phyloP scores from a whole-genome alignment of 2,113 vertebrate genomes.

The Tychaedon coryphoeus region DNA sequence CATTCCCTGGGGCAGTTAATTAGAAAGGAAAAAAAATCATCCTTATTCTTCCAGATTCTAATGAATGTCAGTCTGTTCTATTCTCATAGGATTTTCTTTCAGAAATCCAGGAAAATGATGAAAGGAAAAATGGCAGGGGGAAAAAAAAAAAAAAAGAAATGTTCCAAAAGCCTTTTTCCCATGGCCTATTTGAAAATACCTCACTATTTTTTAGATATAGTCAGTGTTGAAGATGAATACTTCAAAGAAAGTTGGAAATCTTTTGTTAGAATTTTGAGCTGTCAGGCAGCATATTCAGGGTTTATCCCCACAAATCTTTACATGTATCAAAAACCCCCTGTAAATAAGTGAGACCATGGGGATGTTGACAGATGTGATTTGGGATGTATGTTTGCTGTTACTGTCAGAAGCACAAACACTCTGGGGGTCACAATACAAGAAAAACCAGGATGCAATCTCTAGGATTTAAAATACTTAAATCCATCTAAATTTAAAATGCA shows the following conservation, averaged over 20 bases:
- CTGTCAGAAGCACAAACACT: not conserved
- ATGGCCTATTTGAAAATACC: not conserved
- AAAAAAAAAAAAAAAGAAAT: not conserved
- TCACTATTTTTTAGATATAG: not conserved
- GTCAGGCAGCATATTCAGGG: not conserved
- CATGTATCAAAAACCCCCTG: not conserved
- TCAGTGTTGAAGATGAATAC: not conserved
- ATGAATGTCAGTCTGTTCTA: slow-evolving; percentile 7
- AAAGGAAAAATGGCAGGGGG: not conserved
- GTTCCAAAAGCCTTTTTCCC: not conserved
- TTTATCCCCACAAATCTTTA: not conserved
- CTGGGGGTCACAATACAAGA: not conserved
- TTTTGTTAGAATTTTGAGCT: not conserved
- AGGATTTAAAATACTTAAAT: not conserved
- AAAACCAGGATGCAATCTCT: not conserved
- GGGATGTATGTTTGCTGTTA: not conserved
- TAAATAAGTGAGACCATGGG: not conserved
- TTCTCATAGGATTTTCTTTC: slow-evolving; percentile 12
- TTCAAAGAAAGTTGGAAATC: not conserved
- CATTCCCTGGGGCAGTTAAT: slow-evolving; percentile 15
- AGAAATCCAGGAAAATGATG: slow-evolving; percentile 29
- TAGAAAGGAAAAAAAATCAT: not conserved
- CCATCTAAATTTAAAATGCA: not conserved
- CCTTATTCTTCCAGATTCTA: slow-evolving; percentile 7
- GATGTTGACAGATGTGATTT: not conserved